Evolutionary conservation across 2,797 vertebrate species (phyloP).

Genomic region (Hoplostethus mediterraneus): DNA sequence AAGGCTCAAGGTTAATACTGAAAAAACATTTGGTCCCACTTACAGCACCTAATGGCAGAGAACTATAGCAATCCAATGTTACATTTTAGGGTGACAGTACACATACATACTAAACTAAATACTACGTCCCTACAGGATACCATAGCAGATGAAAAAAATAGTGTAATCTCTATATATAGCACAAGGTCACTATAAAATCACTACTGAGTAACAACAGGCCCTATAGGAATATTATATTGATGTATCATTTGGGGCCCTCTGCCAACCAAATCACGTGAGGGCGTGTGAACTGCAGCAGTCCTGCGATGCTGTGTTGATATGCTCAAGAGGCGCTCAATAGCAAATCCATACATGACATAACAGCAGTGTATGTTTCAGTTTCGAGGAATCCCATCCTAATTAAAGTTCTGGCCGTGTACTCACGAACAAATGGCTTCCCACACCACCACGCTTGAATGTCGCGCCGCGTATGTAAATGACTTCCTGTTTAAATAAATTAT

Average conservation of each 20-base stretch:
- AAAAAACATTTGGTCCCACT: neutral
- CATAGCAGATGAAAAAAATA: too few relatives aligned
- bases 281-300: neutral
- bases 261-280: neutral
- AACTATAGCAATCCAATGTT: too few relatives aligned
- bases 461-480: constrained; percentile 55
- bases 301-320: neutral
- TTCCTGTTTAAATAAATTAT: constrained; percentile 75
- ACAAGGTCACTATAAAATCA: too few relatives aligned
- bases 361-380: neutral
- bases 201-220: too few relatives aligned
- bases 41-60: too few relatives aligned
- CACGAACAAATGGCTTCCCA: constrained; percentile 42
- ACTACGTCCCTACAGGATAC: too few relatives aligned
- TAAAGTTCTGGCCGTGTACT: constrained; percentile 51
- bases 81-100: too few relatives aligned
- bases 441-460: constrained; percentile 54
- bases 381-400: neutral
- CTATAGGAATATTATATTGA: too few relatives aligned
- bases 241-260: neutral
- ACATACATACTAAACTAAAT: too few relatives aligned
- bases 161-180: too few relatives aligned
- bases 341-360: neutral
- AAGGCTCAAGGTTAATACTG: too few relatives aligned
- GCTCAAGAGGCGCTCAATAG: neutral